phyloP scores from a whole-genome alignment of 1,140 invertebrate species.

The Aphelenchoides besseyi region DNA sequence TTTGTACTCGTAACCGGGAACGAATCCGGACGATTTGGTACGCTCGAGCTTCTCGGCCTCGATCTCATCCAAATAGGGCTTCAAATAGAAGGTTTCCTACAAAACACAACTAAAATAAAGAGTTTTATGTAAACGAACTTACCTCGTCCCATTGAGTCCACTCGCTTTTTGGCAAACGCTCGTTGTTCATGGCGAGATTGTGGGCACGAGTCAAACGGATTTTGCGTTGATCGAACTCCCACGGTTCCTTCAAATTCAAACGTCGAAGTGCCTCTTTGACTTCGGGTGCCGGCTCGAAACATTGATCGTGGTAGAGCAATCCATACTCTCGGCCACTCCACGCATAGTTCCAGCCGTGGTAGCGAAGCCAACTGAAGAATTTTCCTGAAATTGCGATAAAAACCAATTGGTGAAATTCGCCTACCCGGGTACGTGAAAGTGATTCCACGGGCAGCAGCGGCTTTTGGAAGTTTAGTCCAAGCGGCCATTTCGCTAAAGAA shows the following conservation, averaged over 20 bases:
- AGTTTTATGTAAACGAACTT: conserved; percentile 2
- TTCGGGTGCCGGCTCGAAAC: conserved; percentile 60
- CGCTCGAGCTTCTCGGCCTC: conserved; percentile 58
- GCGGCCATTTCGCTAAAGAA: background rate
- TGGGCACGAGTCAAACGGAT: conserved; percentile 55
- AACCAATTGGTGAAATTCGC: background rate
- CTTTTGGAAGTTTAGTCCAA: conserved; percentile 6
- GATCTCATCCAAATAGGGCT: conserved; percentile 60
- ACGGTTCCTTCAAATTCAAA: conserved; percentile 57
- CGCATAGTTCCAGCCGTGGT: conserved; percentile 48
- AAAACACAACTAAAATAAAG: conserved; percentile 19
- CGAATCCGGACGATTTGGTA: conserved; percentile 45
- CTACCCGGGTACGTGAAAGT: conserved; percentile 20
- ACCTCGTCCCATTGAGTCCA: conserved; percentile 62
- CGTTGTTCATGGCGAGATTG: conserved; percentile 56
- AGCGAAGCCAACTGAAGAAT: conserved; percentile 25
- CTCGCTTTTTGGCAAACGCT: conserved; percentile 53
- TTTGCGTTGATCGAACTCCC: conserved; percentile 49
- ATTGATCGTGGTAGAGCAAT: conserved; percentile 57
- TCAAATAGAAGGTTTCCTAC: conserved; percentile 60
- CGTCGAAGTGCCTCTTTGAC: conserved; percentile 59
- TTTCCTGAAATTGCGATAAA: conserved; percentile 11
- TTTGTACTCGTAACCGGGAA: conserved; percentile 43
- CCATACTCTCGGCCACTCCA: conserved; percentile 54
- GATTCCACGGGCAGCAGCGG: conserved; percentile 17